A percentile compares a stretch with the other conserved stretches of the same genome.
These are phyloP conservation scores for Peromyscus californicus DNA, from an alignment of 2,113 vertebrate genomes.

Conservation along the genomic window DNA sequence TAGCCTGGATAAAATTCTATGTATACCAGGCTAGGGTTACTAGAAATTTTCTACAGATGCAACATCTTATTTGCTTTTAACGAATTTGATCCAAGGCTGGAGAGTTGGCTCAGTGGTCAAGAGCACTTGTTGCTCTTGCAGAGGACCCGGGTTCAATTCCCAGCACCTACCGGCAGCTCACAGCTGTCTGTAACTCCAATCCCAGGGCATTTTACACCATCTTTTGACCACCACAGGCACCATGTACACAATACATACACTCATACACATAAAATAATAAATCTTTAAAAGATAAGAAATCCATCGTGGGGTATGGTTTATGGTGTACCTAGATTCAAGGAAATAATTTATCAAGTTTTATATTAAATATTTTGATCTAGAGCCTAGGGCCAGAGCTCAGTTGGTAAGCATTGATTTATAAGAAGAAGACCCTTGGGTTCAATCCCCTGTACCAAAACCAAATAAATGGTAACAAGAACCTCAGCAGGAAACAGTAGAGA, in stretches of 20 bases:
- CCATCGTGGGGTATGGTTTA: background rate
- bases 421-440: background rate
- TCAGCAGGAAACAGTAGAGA: background rate
- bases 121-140: background rate
- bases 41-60: background rate
- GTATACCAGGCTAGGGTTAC: background rate
- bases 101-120: background rate
- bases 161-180: background rate
- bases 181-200: background rate
- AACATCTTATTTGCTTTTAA: background rate
- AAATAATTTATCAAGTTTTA: background rate
- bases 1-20: background rate
- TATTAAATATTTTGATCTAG: background rate
- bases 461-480: background rate
- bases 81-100: background rate
- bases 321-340: background rate
- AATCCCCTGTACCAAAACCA: background rate
- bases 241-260: background rate
- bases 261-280: background rate
- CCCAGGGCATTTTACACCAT: background rate
- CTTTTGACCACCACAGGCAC: background rate
- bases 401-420: background rate
- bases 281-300: background rate
- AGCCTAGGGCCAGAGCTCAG: too few relatives aligned
- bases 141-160: background rate